Conservation (phyloP, 2,797 vertebrate species). For the Sciurus vulgaris region DNA sequence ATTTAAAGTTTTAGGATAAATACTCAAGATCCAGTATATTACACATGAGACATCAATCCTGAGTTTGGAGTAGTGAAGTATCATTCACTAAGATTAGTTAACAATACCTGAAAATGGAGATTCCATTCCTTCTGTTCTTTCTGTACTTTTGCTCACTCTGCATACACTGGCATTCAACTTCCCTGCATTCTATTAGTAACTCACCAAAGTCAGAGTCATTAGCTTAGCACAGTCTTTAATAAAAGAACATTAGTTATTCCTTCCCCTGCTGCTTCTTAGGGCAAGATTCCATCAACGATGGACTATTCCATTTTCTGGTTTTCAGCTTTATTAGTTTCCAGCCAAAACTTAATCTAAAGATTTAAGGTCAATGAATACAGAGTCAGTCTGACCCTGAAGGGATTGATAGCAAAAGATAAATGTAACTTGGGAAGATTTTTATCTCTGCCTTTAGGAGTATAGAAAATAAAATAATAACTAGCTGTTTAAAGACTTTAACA, state of each 20-base stretch:
- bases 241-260: constrained; percentile 66
- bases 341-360: constrained; percentile 81
- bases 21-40: background rate
- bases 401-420: constrained; percentile 76
- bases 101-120: background rate
- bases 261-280: constrained; percentile 38
- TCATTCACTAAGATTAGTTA: background rate
- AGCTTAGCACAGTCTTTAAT: constrained; percentile 50
- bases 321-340: constrained; percentile 81
- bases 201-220: constrained; percentile 62
- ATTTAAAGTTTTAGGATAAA: background rate
- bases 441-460: constrained; percentile 74
- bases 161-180: constrained; percentile 4
- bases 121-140: background rate
- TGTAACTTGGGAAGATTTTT: constrained; percentile 72
- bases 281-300: constrained; percentile 72
- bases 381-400: constrained; percentile 55
- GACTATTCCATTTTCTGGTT: constrained; percentile 59
- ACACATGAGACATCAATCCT: background rate
- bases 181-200: background rate
- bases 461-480: constrained; percentile 75
- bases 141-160: background rate
- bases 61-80: background rate
- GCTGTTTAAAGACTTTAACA: constrained; percentile 77
- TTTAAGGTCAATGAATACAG: constrained; percentile 78